Evolutionary conservation across 2,888 invertebrate species (phyloP), one percentile per base, ranked within the genome.

Genomic region (Trichogramma evanescens): DNA sequence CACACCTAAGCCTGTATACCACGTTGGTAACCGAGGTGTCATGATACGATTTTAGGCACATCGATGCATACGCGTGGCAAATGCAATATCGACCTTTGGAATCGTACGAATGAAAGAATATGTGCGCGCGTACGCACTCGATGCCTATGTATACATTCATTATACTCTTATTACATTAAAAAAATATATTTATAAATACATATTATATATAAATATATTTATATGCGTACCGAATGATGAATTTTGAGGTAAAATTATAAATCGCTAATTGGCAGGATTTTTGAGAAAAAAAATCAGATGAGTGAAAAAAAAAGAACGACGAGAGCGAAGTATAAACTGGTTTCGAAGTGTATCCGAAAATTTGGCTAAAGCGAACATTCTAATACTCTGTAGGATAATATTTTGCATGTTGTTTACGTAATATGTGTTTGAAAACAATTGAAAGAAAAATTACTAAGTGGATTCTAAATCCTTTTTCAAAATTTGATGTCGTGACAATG

Each of bases 341-440:
- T 39, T 41, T 13, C 41, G 57, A 40, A 54, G 63, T 65, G 59
- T 65, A 61, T 59, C 38, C 58, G 52, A 59, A 56, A 65, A 62
- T 53, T 62, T 62, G 57, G 39, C 44, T 56, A 55, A 66, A 64
- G 62, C 67, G 62, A 67, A 61, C 72, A 75, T 72, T 71, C 68
- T 75, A 75, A 70, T 71, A 73, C 69, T 70, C 67, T 68, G 69
- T 77, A 77, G 74, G 70, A 69, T 75, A 75, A 76, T 74, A 75
- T 77, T 76, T 77, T 77, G 75, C 74, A 76, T 77, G 76, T 77
- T 77, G 74, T 76, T 77, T 72, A 74, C 73, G 74, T 77, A 75
- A 73, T 76, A 74, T 74, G 77, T 77, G 76, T 77, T 74, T 55
- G 55, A 49, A 6, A 49, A 10, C 13, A 48, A 48, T 48, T 9